Evolutionary conservation across 2,888 invertebrate genomes (phyloP), one percentile per base, ranked within the genome.

Genomic region (Netelia fuscicornis): DNA sequence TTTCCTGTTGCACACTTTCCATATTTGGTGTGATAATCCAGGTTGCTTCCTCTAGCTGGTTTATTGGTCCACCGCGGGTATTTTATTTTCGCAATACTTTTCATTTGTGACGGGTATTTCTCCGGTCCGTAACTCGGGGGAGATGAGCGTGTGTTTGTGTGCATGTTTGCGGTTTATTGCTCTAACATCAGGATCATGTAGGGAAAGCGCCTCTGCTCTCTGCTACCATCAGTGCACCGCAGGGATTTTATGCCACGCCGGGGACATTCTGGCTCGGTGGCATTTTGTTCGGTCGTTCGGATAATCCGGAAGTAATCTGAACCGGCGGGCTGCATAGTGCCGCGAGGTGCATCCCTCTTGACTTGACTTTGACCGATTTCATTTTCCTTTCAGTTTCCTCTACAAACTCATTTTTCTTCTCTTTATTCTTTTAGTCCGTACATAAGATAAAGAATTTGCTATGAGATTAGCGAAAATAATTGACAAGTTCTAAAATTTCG

Each of bases 251-350:
- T 64, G 20, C n/a, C n/a, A 20, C 37, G 37, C 37, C 37, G 71
- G 70, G 30, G 23, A 67, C 54, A 74, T 77, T 67, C 58, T 72
- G 64, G 17, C 64, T 62, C 68, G 37, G n/a, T 58, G 48, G 56
- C 54, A 54, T 58, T 79, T 68, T 79, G 71, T 65, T 78, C 75
- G 78, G 56, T 79, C 70, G 75, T 65, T 70, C 81, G 75, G 81
- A 75, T 81, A 78, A 85, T 81, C 81, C 81, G 60, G 75, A 78
- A 78, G 84, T 85, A 81, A 85, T 81, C 81, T 74, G 75, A 85
- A 52, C 72, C 78, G 68, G 52, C 44, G 54, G 8, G 20, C 23
- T 75, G 60, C 48, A 52, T 17, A 67, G 8, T 30, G 17, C 60
- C 70, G 75, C 78, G 89, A 72, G 81, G 65, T 75, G 60, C 83